These are phyloP conservation scores for Cephus spinipes DNA, from an alignment of 2,888 invertebrate species.

Conservation along the genomic window DNA sequence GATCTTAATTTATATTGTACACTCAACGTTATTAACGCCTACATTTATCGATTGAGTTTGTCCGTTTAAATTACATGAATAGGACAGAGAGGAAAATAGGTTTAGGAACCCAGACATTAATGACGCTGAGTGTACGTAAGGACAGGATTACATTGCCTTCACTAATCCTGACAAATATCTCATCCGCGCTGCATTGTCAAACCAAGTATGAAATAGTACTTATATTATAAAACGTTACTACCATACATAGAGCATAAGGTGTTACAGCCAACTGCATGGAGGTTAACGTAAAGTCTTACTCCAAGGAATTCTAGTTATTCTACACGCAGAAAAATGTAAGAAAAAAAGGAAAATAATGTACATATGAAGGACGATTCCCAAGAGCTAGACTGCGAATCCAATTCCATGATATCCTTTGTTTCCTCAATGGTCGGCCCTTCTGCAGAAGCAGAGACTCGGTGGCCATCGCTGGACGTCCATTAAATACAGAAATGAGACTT, in stretches of 20 bases:
- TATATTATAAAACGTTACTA: constrained; percentile 31
- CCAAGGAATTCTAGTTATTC: constrained; percentile 32
- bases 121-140: too few species aligned
- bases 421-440: constrained; percentile 42
- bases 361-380: background rate
- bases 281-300: too few species aligned
- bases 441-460: constrained; percentile 46
- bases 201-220: constrained; percentile 32
- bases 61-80: too few species aligned
- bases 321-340: constrained; percentile 36
- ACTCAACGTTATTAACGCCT: too few species aligned
- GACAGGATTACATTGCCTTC: constrained; percentile 1
- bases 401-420: constrained; percentile 49
- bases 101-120: too few species aligned
- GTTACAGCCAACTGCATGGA: too few species aligned
- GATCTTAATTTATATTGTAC: too few species aligned
- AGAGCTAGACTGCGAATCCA: background rate
- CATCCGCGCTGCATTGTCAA: constrained; percentile 27
- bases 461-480: constrained; percentile 63
- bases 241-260: constrained; percentile 35
- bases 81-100: too few species aligned
- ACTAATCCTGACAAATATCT: constrained; percentile 16
- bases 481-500: constrained; percentile 62
- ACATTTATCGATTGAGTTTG: too few species aligned
- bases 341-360: constrained; percentile 8